Conservation (phyloP, 2,797 vertebrate genomes). For the Ctenopoma multispine region DNA sequence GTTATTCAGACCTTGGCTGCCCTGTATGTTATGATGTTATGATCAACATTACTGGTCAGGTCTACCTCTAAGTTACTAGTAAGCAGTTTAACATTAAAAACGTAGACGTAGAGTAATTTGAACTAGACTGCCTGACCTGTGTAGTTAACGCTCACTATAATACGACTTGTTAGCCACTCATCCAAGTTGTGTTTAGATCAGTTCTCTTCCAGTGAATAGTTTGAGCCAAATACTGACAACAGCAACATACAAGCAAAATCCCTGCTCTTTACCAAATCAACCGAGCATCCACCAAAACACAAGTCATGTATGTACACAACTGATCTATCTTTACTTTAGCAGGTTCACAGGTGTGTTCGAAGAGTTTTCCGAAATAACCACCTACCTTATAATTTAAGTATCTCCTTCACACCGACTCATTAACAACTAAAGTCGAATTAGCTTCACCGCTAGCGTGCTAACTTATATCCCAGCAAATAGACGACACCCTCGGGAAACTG, state of each 20-base stretch:
- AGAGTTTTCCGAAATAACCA: fast-evolving
- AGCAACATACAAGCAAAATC: conserved; percentile 19
- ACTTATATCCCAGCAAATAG: conserved; percentile 72
- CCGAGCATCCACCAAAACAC: not conserved
- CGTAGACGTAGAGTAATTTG: not conserved
- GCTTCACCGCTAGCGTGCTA: conserved; percentile 56
- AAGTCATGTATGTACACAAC: not conserved
- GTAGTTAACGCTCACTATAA: not conserved
- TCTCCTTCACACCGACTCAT: fast-evolving
- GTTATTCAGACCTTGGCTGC: no score
- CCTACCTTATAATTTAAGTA: not conserved
- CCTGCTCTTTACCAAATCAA: conserved; percentile 4
- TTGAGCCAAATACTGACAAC: conserved; percentile 36
- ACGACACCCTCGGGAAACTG: conserved; percentile 70
- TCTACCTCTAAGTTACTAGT: no score
- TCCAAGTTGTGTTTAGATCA: conserved; percentile 21
- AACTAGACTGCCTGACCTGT: not conserved
- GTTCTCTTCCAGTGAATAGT: conserved; percentile 53
- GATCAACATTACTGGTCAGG: no score
- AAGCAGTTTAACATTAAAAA: no score
- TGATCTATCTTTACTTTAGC: not conserved
- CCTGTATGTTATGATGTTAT: no score
- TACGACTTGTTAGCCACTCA: not conserved
- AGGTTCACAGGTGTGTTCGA: fast-evolving
- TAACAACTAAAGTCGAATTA: conserved; percentile 3